phyloP scores from a whole-genome alignment of 2,113 vertebrate species.

The Fregata magnificens region DNA sequence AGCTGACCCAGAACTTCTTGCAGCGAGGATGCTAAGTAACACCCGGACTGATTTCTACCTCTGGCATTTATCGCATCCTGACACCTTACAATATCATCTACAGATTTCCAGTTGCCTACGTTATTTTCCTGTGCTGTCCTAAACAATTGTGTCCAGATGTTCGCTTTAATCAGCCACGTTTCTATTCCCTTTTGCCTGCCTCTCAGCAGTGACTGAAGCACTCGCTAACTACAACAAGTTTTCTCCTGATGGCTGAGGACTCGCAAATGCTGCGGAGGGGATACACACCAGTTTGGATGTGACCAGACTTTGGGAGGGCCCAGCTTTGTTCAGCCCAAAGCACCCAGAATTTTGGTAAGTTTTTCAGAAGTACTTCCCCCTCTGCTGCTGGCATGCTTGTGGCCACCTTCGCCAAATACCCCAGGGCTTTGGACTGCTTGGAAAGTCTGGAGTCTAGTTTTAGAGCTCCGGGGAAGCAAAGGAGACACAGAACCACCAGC shows the following conservation, averaged over 20 bases:
- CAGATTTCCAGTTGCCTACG: neutral
- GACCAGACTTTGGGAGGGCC: neutral
- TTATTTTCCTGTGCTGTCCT: neutral
- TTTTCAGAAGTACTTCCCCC: neutral
- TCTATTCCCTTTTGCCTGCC: neutral
- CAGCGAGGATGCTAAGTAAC: neutral
- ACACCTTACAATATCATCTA: neutral
- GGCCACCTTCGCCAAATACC: neutral
- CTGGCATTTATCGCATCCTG: neutral
- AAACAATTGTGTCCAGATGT: neutral
- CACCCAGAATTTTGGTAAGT: neutral
- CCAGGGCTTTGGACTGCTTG: neutral
- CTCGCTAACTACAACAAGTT: neutral
- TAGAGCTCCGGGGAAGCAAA: neutral
- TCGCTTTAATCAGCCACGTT: neutral
- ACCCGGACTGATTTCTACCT: neutral
- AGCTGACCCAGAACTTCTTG: neutral
- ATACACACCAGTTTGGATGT: accelerated
- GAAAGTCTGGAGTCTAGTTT: neutral
- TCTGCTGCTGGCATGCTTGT: neutral
- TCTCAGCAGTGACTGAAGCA: neutral
- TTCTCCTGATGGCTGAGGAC: neutral
- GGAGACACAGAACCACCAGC: neutral
- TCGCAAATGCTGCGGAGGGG: neutral
- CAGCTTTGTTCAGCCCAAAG: neutral